Evolutionary conservation across 2,888 invertebrate genomes (phyloP).

Genomic region (Tortricodes alternella): DNA sequence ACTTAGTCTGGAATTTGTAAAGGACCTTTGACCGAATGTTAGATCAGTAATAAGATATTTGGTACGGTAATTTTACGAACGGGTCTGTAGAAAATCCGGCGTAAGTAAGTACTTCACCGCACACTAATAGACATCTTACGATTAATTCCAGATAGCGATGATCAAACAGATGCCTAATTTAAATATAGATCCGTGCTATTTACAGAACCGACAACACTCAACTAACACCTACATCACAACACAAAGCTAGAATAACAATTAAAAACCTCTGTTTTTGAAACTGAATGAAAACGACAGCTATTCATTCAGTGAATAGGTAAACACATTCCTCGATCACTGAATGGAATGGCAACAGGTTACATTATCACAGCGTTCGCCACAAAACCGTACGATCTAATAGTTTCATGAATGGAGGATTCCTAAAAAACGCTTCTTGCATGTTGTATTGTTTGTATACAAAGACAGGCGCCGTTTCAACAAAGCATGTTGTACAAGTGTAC

Average conservation of each 20-base stretch:
- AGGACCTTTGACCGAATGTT: too few species aligned
- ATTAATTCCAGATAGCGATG: not conserved
- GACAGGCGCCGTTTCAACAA: conserved; percentile 77
- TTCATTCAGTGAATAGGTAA: conserved; percentile 51
- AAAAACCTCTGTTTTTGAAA: conserved; percentile 30
- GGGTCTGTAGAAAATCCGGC: too few species aligned
- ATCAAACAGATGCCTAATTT: not conserved
- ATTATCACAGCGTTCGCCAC: conserved; percentile 66
- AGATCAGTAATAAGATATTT: too few species aligned
- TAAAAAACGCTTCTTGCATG: conserved; percentile 82
- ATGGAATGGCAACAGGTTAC: conserved; percentile 67
- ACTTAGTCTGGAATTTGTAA: too few species aligned
- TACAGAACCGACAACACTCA: not conserved
- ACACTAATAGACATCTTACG: too few species aligned
- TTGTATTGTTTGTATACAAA: conserved; percentile 79
- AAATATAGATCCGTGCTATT: not conserved
- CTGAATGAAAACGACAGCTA: conserved; percentile 50
- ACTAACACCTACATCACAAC: conserved; percentile 5
- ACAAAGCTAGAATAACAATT: conserved; percentile 23
- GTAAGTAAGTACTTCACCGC: too few species aligned
- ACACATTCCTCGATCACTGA: conserved; percentile 42
- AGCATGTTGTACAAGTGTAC: conserved; percentile 78
- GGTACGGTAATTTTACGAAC: too few species aligned
- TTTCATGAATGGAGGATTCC: conserved; percentile 77
- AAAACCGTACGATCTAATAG: conserved; percentile 72